phyloP scores from a whole-genome alignment of 2,113 vertebrate species.

The Equus przewalskii region DNA sequence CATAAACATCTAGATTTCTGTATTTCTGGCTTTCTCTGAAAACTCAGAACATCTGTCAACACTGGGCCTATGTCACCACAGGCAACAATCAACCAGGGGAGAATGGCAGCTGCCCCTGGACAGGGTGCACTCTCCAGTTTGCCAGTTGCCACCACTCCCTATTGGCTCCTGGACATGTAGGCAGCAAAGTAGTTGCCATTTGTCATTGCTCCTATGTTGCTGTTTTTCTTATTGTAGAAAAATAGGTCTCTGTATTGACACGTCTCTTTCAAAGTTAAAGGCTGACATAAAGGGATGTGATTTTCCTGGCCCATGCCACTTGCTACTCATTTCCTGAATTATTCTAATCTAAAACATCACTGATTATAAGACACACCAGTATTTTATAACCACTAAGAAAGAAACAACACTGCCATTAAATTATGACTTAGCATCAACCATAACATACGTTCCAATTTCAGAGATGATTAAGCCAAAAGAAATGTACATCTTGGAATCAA shows the following conservation, averaged over 20 bases:
- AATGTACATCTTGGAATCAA: not conserved
- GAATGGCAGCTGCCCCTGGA: not conserved
- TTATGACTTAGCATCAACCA: not conserved
- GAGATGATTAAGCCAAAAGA: not conserved
- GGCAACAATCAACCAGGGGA: not conserved
- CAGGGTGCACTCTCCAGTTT: not conserved
- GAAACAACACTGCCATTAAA: not conserved
- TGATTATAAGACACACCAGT: not conserved
- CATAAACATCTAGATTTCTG: not conserved
- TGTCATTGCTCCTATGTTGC: not conserved
- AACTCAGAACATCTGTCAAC: not conserved
- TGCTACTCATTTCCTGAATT: not conserved
- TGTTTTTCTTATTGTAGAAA: not conserved
- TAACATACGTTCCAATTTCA: not conserved
- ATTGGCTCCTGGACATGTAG: not conserved
- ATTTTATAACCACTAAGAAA: not conserved
- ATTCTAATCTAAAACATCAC: not conserved
- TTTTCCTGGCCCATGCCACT: not conserved
- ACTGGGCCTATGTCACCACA: not conserved
- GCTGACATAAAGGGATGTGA: not conserved
- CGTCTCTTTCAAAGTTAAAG: not conserved
- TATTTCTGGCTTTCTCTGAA: conserved; percentile 11
- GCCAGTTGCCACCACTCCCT: not conserved
- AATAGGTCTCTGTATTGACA: not conserved
- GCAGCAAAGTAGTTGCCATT: not conserved